Evolutionary conservation across 2,888 invertebrate genomes (phyloP), one percentile per base, ranked within the genome.

Genomic region (Tinea trinotella): DNA sequence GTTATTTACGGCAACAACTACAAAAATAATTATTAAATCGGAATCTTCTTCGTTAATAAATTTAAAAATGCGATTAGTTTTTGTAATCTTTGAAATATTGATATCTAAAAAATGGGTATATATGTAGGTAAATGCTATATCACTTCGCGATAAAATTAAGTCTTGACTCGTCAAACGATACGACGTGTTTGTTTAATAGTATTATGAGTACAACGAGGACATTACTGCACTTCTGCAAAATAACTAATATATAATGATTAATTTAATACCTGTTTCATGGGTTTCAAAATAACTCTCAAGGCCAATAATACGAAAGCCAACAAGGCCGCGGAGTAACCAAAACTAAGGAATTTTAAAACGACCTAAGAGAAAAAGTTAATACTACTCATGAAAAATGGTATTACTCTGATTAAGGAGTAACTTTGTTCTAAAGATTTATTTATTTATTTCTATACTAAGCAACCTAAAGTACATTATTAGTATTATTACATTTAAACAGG

Each of bases 61-160:
- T n/a, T 40, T 15, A 40, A 40, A 15, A 12, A 12, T 15, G 40
- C 40, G 40, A 40, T 40, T 4, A n/a, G 13, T 12, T 12, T 40
- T n/a, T 40, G 40, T 40, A 40, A 40, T 40, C 40, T 40, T n/a
- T 30, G n/a, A 30, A 40, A 13, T 40, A 12, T 40, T 13, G 40
- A 40, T 40, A 40, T 40, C 40, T 40, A 6, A 15, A 40, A 40
- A 40, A 40, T 40, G 40, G 40, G 40, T 40, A 40, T 40, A n/a
- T 40, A 40, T n/a, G 40, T 40, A 40, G 40, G 40, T 40, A 40
- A 13, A 13, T 40, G n/a, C 13, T 13, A 13, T 30, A 30, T 30
- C 30, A 10, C 40, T 40, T 15, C 7, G 40, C 40, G 40, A 40
- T 40, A 40, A 40, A 40, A 40, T 40, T 40, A 40, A 40, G 40